phyloP scores from a whole-genome alignment of 1,140 invertebrate genomes.

The Galendromus occidentalis region DNA sequence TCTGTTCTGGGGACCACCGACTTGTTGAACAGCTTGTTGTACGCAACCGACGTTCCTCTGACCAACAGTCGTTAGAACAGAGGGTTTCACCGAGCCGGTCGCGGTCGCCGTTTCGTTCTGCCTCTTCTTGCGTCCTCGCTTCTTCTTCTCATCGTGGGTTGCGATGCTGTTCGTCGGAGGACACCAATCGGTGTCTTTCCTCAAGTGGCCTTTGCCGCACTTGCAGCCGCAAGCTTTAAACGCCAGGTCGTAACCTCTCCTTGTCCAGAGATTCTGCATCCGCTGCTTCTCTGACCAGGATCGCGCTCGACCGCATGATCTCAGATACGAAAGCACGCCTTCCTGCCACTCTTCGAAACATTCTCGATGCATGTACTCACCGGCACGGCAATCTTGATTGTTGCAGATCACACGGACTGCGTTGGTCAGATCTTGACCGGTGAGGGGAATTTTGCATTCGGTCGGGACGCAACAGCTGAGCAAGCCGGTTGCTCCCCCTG shows the following conservation, averaged over 20 bases:
- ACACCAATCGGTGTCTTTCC: conserved; percentile 81
- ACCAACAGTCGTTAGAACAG: conserved; percentile 14
- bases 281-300: conserved; percentile 84
- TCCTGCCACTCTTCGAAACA: conserved; percentile 88
- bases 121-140: conserved; percentile 31
- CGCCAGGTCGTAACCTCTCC: conserved; percentile 85
- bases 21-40: conserved; percentile 14
- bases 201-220: conserved; percentile 66
- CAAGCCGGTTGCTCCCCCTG: not conserved
- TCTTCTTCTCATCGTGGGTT: conserved; percentile 22
- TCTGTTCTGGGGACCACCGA: conserved; percentile 23
- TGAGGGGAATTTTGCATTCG: conserved; percentile 48
- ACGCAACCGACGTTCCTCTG: too few relatives aligned
- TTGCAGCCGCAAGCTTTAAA: conserved; percentile 56
- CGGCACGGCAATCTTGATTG: conserved; percentile 66
- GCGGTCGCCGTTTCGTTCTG: conserved; percentile 38
- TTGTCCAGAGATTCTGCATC: conserved; percentile 86
- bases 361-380: conserved; percentile 79
- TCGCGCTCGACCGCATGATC: conserved; percentile 64
- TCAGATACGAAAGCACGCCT: conserved; percentile 60
- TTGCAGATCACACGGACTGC: conserved; percentile 77
- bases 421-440: conserved; percentile 44
- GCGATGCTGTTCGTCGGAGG: conserved; percentile 33
- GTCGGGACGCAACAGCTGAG: conserved; percentile 50
- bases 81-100: conserved; percentile 7